Evolutionary conservation across 1,140 invertebrate species (phyloP), one percentile per base, ranked within the genome.

Genomic region (Bombus polaris): DNA sequence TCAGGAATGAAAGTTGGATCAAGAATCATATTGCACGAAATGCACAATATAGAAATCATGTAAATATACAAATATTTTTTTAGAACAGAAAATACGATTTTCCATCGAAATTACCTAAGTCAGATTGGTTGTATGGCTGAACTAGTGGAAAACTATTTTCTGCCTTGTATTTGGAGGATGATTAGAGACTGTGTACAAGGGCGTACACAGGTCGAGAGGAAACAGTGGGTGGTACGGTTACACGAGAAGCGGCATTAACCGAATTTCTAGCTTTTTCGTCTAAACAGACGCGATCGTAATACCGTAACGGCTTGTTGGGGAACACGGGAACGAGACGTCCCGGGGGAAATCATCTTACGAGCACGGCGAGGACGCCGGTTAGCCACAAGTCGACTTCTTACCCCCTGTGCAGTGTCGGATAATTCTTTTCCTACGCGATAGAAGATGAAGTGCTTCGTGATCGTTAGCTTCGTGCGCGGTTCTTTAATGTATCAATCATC

Each of bases 311-410:
- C 35, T 78, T 65, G 76, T 76, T 35, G 80, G 68, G 62, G 76
- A 79, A 72, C 57, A 32, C 37, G n/a, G 78, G 66, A 65, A 57
- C 53, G 83, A 47, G 74, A n/a, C 25, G 12, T 39, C 88, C 62
- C 85, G 44, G 28, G 88, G 88, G 88, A 89, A 90, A 90, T 90
- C 89, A 89, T 78, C 76, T 70, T 87, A 73, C 81, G 25, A 88
- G 88, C 81, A 53, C 28, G 28, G 13, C 37, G 37, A 57, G n/a
- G 47, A 53, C 47, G 47, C 5, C 47, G 47, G 47, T 53, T 53
- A 53, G 18, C 78, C 85, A 74, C 47, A 66, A 76, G 39, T 77
- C 25, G 47, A 18, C 79, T 83, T 72, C 15, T 68, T 70, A 89
- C 59, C 59, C 76, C 39, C 22, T 81, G 72, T 42, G 57, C 37